Conservation (phyloP, 2,113 vertebrate species). For the Scartelaos histophorus region DNA sequence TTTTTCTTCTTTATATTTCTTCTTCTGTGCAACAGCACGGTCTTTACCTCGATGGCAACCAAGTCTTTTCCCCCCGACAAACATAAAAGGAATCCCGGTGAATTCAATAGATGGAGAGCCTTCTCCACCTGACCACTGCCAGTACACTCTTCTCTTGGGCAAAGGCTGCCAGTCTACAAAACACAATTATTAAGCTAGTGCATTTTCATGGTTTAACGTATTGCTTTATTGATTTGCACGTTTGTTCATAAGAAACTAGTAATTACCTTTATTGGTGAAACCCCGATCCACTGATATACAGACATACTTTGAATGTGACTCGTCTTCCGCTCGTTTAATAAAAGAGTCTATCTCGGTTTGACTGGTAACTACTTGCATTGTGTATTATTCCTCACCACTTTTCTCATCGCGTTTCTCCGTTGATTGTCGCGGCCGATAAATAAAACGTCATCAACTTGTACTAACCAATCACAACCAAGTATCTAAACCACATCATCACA, state of each 20-base stretch:
- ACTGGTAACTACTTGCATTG: constrained; percentile 1
- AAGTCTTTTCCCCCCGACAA: constrained; percentile 4
- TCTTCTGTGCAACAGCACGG: constrained; percentile 2
- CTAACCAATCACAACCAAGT: neutral
- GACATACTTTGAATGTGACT: neutral
- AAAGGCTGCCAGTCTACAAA: constrained; percentile 8
- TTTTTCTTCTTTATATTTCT: constrained; percentile 8
- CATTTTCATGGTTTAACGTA: no score
- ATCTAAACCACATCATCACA: neutral
- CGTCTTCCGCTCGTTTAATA: neutral
- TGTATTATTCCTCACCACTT: neutral
- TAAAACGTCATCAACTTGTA: neutral
- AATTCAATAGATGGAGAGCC: constrained; percentile 1
- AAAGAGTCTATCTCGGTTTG: constrained; percentile 1
- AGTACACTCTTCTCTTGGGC: constrained; percentile 1
- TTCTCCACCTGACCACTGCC: neutral
- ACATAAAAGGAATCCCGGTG: constrained; percentile 7
- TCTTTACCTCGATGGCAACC: constrained; percentile 10
- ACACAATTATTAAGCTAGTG: neutral
- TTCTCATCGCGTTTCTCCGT: neutral
- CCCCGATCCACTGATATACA: neutral
- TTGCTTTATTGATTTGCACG: neutral
- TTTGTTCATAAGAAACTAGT: neutral
- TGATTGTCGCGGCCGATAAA: neutral
- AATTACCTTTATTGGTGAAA: neutral